These are phyloP conservation scores for Dusona sp. DNA, from an alignment of 2,888 invertebrate species.

Conservation along the genomic window DNA sequence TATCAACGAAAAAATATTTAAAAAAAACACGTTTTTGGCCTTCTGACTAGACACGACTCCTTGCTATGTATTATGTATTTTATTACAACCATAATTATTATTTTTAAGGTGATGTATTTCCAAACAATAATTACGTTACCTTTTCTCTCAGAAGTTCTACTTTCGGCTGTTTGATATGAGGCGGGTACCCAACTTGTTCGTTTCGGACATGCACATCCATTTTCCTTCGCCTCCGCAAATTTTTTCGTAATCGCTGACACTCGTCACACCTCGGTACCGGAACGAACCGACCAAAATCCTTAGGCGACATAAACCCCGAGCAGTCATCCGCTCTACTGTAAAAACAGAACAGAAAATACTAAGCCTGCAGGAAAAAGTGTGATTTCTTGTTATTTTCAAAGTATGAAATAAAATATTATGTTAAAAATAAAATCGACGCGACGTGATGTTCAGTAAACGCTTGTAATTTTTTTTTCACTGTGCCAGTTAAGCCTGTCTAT, in stretches of 20 bases:
- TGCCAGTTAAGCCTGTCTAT: too few species aligned
- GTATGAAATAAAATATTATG: not conserved
- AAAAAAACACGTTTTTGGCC: not conserved
- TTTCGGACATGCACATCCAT: not conserved
- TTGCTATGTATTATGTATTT: not conserved
- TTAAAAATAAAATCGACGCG: not conserved
- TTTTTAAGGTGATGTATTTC: not conserved
- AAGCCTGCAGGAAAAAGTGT: not conserved
- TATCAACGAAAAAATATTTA: not conserved
- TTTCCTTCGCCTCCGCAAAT: constrained; percentile 8
- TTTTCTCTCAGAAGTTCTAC: not conserved
- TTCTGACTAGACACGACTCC: not conserved
- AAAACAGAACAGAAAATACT: not conserved
- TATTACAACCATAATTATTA: not conserved
- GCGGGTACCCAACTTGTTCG: not conserved
- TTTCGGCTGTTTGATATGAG: not conserved
- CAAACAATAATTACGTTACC: not conserved
- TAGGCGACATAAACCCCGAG: constrained; percentile 6
- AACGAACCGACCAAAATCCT: constrained; percentile 9
- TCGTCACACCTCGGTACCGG: constrained; percentile 4
- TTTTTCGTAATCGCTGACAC: constrained; percentile 4
- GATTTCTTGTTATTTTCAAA: not conserved
- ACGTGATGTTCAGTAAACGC: not conserved
- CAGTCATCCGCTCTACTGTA: constrained; percentile 4
- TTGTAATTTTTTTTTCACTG: not conserved